Percentiles rank a stretch among this genome's conserved stretches.
Evolutionary conservation across 2,113 vertebrate genomes (phyloP).

Genomic region (Caracal caracal): DNA sequence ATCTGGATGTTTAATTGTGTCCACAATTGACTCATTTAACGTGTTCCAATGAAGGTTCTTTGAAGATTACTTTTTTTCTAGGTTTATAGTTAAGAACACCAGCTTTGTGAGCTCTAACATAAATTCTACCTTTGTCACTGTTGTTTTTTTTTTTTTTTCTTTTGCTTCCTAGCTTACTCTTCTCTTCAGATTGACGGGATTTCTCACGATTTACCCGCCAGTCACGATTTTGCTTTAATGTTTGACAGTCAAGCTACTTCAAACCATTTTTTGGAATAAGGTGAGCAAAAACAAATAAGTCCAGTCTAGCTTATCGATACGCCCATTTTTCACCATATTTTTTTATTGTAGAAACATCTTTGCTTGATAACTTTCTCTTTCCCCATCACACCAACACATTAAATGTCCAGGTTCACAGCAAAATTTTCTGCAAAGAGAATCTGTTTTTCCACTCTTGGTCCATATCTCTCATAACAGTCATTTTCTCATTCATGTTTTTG

Average conservation of each 20-base stretch:
- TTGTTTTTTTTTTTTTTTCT: not conserved
- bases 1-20: not conserved
- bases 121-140: not conserved
- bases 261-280: not conserved
- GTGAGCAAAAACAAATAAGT: not conserved
- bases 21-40: not conserved
- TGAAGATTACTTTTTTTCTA: not conserved
- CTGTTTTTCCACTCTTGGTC: not conserved
- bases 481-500: constrained; percentile 60
- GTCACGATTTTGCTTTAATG: not conserved
- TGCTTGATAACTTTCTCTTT: not conserved
- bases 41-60: not conserved
- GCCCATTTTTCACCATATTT: not conserved
- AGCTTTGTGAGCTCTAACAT: not conserved
- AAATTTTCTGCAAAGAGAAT: not conserved
- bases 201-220: no score
- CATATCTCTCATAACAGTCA: not conserved
- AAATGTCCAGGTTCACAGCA: not conserved
- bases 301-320: not conserved
- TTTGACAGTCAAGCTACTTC: not conserved
- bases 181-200: no score
- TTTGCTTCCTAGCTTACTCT: not conserved
- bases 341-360: not conserved
- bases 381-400: not conserved
- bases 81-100: not conserved